Percentiles rank a stretch among this genome's conserved stretches.
Conservation (phyloP, 2,888 invertebrate species). For the Zaprionus lineosus region DNA sequence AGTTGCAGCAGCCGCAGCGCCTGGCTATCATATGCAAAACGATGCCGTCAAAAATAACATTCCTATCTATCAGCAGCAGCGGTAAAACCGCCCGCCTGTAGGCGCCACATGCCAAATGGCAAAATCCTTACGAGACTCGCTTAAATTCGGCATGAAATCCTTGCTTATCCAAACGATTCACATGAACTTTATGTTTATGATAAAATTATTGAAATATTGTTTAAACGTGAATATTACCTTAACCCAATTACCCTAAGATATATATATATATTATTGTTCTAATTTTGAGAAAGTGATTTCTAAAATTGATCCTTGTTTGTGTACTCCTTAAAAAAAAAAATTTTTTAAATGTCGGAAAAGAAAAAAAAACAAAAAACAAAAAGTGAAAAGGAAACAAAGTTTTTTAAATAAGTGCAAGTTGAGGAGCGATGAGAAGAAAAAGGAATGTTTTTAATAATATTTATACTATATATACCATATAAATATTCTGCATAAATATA, state of each 20-base stretch:
- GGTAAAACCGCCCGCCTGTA: slow-evolving; percentile 74
- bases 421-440: slow-evolving; percentile 14
- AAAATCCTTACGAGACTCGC: slow-evolving; percentile 23
- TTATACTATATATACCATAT: slow-evolving; percentile 23
- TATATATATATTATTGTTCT: no score
- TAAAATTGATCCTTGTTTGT: slow-evolving; percentile 1
- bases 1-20: slow-evolving; percentile 46
- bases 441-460: slow-evolving; percentile 46
- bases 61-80: slow-evolving; percentile 83
- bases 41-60: slow-evolving; percentile 82
- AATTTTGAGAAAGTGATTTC: no score
- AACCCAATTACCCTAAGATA: no score
- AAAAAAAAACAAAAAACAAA: slow-evolving; percentile 15
- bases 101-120: not conserved
- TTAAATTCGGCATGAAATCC: slow-evolving; percentile 20
- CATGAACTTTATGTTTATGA: no score
- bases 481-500: slow-evolving; percentile 25
- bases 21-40: slow-evolving; percentile 79
- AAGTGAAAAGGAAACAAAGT: slow-evolving; percentile 28
- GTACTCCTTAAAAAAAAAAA: no score
- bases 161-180: slow-evolving; percentile 7
- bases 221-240: no score
- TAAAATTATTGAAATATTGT: slow-evolving; percentile 8
- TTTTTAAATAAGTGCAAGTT: slow-evolving; percentile 28
- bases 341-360: slow-evolving; percentile 13